Percentiles rank a stretch among this genome's conserved stretches.
Evolutionary conservation across 2,113 vertebrate species (phyloP).

Genomic region (Oryzias celebensis): DNA sequence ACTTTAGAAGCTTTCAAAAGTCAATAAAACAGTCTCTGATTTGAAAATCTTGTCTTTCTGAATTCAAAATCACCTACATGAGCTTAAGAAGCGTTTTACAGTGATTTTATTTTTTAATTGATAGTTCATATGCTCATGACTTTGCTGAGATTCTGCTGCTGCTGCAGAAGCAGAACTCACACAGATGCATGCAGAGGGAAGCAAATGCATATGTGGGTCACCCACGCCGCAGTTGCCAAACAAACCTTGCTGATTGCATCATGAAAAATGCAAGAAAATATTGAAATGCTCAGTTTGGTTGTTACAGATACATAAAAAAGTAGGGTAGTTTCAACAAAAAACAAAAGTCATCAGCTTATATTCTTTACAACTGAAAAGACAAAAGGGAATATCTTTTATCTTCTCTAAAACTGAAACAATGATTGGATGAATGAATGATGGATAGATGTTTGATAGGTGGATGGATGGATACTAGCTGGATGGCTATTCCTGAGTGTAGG

Average conservation of each 20-base stretch:
- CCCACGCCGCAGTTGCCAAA: not conserved
- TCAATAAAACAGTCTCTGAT: too few relatives aligned
- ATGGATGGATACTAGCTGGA: too few relatives aligned
- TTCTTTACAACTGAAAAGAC: not conserved
- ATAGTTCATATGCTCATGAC: too few relatives aligned
- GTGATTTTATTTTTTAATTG: too few relatives aligned
- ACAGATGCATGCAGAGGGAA: not conserved
- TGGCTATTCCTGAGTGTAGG: too few relatives aligned
- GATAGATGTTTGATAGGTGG: too few relatives aligned
- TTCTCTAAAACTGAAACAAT: too few relatives aligned
- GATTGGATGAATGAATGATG: too few relatives aligned
- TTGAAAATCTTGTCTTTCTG: too few relatives aligned
- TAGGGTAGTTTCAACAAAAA: not conserved
- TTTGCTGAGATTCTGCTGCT: not conserved
- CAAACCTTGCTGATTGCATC: not conserved
- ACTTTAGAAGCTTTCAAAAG: too few relatives aligned
- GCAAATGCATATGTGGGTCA: not conserved
- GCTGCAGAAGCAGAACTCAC: not conserved
- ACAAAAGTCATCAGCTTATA: not conserved
- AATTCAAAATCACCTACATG: too few relatives aligned
- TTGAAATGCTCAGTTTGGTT: not conserved
- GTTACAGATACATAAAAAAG: not conserved
- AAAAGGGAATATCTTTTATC: not conserved
- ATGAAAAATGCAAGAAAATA: not conserved
- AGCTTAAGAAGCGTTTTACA: too few relatives aligned